Evolutionary conservation across 2,888 invertebrate genomes (phyloP), one percentile per base, ranked within the genome.

Genomic region (Drosophila limbata): DNA sequence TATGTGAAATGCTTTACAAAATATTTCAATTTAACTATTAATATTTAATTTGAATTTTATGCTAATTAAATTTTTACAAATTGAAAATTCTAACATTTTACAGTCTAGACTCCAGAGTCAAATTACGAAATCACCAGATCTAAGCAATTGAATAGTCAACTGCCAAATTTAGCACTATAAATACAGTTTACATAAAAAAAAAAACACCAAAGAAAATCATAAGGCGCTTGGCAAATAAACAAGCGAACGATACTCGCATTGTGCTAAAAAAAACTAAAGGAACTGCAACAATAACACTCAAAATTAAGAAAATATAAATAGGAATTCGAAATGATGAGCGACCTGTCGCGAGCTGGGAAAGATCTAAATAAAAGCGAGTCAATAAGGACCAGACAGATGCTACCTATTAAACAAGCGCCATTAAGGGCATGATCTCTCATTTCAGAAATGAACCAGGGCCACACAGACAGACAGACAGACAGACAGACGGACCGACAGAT

Each of bases 181-280:
- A 63, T 42, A 51, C 17, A 56, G 19, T 6, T 17, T 21, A 33
- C 35, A 33, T 1, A 25, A 25, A 33, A 21, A 33, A 21, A 35
- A 2, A 33, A 19, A 2, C 37, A 40, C 51, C 15, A 48, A 47
- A 11, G 15, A 55, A 57, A 56, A 47, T 59, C 48, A 50, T 56
- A 61, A 69, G 59, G 42, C 19, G 45, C 42, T 25, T 35, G 51
- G 25, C 25, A 25, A 25, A 69, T 69, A 79, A 69, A 81, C 64
- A 78, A 68, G 45, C 69, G 15, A 15, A 75, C 45, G 57, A 42
- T 45, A 48, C 19, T 53, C 15, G 31, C 48, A 68, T 63, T 63
- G 39, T 60, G 48, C 31, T 48, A 47, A 11, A 42, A 42, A 65
- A 42, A 48, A 42, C 35, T 17, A 65, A 57, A 35, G 10, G 3